A percentile compares a stretch with the other conserved stretches of the same genome.
Conservation (phyloP, 2,888 invertebrate species). For the Agriopis aurantiaria region DNA sequence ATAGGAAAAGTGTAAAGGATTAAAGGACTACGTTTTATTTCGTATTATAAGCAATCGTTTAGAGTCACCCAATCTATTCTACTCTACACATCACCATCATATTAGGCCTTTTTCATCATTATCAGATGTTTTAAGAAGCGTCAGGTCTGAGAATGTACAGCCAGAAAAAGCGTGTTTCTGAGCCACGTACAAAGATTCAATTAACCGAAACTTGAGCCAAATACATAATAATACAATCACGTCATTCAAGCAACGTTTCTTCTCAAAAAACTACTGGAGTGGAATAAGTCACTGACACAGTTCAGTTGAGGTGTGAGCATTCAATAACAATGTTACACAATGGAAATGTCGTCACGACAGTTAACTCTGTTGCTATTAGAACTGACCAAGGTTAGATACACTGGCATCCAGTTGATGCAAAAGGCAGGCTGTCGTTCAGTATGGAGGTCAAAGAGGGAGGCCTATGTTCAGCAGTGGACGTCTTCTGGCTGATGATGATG, state of each 20-base stretch:
- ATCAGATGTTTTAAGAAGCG: too few species aligned
- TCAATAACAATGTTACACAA: conserved; percentile 37
- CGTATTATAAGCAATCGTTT: too few species aligned
- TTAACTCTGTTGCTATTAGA: conserved; percentile 10
- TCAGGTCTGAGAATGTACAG: not conserved
- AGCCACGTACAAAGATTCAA: conserved; percentile 7
- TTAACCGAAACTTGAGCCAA: conserved; percentile 34
- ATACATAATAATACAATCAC: conserved; percentile 40
- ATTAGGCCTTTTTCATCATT: too few species aligned
- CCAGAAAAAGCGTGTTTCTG: not conserved
- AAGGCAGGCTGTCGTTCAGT: too few species aligned
- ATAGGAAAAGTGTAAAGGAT: too few species aligned
- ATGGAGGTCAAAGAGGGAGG: too few species aligned
- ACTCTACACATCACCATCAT: too few species aligned
- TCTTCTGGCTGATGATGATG: too few species aligned
- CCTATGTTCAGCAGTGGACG: too few species aligned
- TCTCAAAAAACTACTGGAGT: conserved; percentile 37
- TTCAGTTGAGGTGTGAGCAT: conserved; percentile 36
- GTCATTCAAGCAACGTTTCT: conserved; percentile 36
- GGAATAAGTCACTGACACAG: conserved; percentile 43
- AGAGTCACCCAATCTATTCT: too few species aligned
- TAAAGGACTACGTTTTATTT: too few species aligned
- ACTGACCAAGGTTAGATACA: conserved; percentile 32
- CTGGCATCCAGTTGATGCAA: too few species aligned
- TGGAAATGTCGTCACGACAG: conserved; percentile 20